A percentile compares a stretch with the other conserved stretches of the same genome.
phyloP scores from a whole-genome alignment of 2,113 vertebrate genomes.

The Sebastes schlegelii region DNA sequence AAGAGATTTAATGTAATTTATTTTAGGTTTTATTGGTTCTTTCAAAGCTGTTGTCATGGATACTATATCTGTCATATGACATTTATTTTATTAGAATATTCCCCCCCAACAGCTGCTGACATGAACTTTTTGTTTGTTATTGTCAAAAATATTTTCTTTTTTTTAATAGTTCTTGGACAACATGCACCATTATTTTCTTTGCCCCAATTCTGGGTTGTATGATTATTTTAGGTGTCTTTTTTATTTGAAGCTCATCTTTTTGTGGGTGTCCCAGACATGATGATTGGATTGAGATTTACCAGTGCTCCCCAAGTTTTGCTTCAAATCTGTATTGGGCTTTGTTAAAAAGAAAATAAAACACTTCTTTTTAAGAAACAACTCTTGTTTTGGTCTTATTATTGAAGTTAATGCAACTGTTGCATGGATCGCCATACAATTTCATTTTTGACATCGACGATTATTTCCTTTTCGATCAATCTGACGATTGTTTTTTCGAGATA shows the following conservation, averaged over 20 bases:
- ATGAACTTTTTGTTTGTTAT: constrained; percentile 50
- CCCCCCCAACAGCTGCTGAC: constrained; percentile 55
- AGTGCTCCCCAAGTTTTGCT: constrained; percentile 80
- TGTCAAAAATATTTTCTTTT: constrained; percentile 22
- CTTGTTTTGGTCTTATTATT: background rate
- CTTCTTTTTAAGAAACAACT: constrained; percentile 69
- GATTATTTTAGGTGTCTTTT: constrained; percentile 47
- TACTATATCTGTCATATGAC: constrained; percentile 14
- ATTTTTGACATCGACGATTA: background rate
- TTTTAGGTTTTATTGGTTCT: constrained; percentile 30
- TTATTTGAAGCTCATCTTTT: constrained; percentile 60
- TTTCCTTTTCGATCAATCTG: too few species aligned
- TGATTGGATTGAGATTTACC: constrained; percentile 76
- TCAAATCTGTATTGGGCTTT: constrained; percentile 82
- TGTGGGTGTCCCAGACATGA: constrained; percentile 63
- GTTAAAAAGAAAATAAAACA: constrained; percentile 79
- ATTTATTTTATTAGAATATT: constrained; percentile 47
- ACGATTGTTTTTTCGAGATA: too few species aligned
- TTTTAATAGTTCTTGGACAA: constrained; percentile 34
- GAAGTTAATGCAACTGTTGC: background rate
- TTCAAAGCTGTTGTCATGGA: constrained; percentile 13
- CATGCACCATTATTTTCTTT: constrained; percentile 52
- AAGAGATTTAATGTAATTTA: constrained; percentile 37
- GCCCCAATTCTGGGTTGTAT: constrained; percentile 54
- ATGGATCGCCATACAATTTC: background rate